Conservation (phyloP, 2,888 invertebrate genomes). For the Synanthedon tipuliformis region DNA sequence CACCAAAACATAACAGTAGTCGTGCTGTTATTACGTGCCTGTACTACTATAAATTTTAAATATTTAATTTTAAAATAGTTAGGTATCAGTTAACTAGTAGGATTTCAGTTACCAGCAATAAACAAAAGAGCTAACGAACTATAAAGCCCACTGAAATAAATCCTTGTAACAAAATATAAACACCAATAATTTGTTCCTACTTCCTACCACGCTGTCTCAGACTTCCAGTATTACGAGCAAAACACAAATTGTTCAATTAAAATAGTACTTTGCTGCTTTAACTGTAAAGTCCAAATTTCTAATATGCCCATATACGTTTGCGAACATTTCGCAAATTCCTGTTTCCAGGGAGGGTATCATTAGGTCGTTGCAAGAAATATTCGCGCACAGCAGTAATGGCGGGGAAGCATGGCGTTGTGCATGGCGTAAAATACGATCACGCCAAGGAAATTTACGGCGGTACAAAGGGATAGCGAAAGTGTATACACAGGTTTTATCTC, state of each 20-base stretch:
- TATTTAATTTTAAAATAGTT: no score
- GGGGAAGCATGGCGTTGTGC: constrained; percentile 9
- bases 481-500: neutral
- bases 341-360: constrained; percentile 12
- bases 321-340: neutral
- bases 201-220: constrained; percentile 4
- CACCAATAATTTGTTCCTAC: constrained; percentile 10
- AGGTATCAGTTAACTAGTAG: neutral
- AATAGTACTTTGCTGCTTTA: neutral
- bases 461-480: constrained; percentile 5
- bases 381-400: constrained; percentile 15
- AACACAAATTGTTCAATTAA: neutral
- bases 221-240: neutral
- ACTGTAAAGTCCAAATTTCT: neutral
- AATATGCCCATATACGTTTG: neutral
- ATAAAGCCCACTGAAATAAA: constrained; percentile 7
- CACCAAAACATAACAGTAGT: no score
- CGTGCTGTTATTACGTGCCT: no score
- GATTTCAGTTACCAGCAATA: neutral
- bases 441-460: constrained; percentile 28
- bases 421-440: constrained; percentile 13
- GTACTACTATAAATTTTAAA: no score
- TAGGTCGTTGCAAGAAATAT: constrained; percentile 13
- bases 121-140: neutral
- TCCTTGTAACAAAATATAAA: constrained; percentile 1